Conservation (phyloP, 92 coral and sea anemone species). For the Parazoanthus swiftii region DNA sequence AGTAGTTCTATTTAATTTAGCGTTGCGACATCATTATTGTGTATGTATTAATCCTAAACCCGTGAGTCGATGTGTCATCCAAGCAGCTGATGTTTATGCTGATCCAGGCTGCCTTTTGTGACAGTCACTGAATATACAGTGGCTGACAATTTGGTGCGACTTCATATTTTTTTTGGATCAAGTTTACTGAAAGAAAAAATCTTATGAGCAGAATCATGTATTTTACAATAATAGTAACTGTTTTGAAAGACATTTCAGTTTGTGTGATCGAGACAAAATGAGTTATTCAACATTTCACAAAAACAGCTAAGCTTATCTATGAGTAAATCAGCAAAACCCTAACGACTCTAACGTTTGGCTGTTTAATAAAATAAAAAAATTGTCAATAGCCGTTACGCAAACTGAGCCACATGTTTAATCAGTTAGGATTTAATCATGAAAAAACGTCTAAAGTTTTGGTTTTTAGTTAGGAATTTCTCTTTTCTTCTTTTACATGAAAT, state of each 20-base stretch:
- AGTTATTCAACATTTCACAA: not conserved
- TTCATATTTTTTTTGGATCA: not conserved
- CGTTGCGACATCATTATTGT: conserved; percentile 9
- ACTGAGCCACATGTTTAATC: not conserved
- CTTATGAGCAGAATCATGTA: not conserved
- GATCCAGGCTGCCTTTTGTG: not conserved
- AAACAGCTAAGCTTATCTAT: conserved; percentile 1
- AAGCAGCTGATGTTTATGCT: not conserved
- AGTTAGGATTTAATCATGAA: not conserved
- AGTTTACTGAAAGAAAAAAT: not conserved
- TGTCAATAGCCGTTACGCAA: not conserved
- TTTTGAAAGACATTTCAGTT: not conserved
- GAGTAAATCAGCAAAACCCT: not conserved
- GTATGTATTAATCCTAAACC: not conserved
- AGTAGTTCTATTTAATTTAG: conserved; percentile 13
- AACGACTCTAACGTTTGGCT: not conserved
- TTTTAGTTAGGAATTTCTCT: not conserved
- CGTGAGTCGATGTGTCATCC: not conserved
- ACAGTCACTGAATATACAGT: not conserved
- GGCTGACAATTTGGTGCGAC: not conserved
- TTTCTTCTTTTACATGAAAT: not conserved
- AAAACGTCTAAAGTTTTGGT: not conserved
- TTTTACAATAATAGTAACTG: not conserved
- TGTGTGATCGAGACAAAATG: not conserved
- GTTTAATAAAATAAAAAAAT: not conserved